phyloP scores from a whole-genome alignment of 2,888 invertebrate genomes.

The Syrista parreyssii region DNA sequence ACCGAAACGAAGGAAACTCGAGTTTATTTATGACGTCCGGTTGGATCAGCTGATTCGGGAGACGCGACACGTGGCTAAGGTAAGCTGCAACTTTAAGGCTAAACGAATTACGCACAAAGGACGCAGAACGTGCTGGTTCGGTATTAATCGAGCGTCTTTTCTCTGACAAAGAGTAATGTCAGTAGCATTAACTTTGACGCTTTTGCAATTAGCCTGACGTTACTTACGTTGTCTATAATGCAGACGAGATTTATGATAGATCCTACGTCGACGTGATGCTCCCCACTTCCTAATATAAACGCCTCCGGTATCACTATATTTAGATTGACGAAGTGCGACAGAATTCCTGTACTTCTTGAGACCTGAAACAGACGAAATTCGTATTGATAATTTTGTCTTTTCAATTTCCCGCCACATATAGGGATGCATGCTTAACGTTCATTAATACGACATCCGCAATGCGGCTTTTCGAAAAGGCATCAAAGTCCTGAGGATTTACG shows the following conservation, averaged over 20 bases:
- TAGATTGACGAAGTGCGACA: slow-evolving; percentile 89
- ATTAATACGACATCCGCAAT: background rate
- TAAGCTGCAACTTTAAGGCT: background rate
- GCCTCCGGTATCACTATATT: slow-evolving; percentile 91
- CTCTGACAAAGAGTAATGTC: background rate
- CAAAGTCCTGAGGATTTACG: background rate
- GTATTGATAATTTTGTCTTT: background rate
- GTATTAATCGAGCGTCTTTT: background rate
- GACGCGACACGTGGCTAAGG: background rate
- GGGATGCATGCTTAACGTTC: background rate
- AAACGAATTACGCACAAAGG: background rate
- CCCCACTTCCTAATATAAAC: slow-evolving; percentile 84
- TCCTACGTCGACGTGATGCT: slow-evolving; percentile 91
- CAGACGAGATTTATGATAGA: slow-evolving; percentile 91
- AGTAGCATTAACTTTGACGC: background rate
- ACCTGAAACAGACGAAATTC: slow-evolving; percentile 71
- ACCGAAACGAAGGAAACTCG: background rate
- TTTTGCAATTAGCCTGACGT: background rate
- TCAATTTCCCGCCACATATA: background rate
- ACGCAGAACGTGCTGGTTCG: background rate
- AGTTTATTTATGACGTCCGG: background rate
- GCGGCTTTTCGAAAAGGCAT: background rate
- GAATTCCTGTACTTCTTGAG: slow-evolving; percentile 83
- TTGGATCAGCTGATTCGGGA: background rate
- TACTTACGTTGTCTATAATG: slow-evolving; percentile 88